phyloP scores from a whole-genome alignment of 2,113 vertebrate species.

The Agapornis roseicollis region DNA sequence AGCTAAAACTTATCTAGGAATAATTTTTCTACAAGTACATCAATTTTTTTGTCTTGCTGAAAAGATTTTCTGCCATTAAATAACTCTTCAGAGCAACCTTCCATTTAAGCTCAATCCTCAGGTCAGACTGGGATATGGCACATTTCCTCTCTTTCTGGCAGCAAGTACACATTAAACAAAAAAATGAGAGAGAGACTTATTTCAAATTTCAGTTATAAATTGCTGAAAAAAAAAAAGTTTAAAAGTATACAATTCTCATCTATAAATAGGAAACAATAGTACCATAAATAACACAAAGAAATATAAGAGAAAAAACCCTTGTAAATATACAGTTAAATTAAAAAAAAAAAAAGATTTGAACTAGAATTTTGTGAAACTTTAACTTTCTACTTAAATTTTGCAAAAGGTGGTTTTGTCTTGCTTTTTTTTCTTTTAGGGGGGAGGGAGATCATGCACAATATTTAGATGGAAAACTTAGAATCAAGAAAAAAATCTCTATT shows the following conservation, averaged over 20 bases:
- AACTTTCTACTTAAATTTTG: neutral
- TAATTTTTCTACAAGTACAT: neutral
- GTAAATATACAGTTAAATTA: neutral
- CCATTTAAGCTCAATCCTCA: neutral
- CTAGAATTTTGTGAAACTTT: neutral
- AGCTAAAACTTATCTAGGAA: neutral
- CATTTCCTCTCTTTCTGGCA: neutral
- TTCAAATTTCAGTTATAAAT: neutral
- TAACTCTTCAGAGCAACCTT: neutral
- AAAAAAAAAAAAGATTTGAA: neutral
- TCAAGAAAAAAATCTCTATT: neutral
- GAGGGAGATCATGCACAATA: rapidly evolving
- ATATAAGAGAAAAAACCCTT: neutral
- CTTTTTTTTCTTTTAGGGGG: neutral
- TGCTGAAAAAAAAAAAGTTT: neutral
- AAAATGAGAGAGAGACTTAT: neutral
- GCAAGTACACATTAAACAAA: neutral
- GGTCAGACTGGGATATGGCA: neutral
- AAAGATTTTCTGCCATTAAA: neutral
- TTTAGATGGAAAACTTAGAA: neutral
- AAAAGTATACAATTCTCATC: neutral
- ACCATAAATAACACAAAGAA: neutral
- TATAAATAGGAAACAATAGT: neutral
- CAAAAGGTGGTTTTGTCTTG: neutral
- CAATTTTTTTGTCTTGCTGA: neutral